Conservation (phyloP, 2,888 invertebrate species). For the Rambutsinella grinnellia region DNA sequence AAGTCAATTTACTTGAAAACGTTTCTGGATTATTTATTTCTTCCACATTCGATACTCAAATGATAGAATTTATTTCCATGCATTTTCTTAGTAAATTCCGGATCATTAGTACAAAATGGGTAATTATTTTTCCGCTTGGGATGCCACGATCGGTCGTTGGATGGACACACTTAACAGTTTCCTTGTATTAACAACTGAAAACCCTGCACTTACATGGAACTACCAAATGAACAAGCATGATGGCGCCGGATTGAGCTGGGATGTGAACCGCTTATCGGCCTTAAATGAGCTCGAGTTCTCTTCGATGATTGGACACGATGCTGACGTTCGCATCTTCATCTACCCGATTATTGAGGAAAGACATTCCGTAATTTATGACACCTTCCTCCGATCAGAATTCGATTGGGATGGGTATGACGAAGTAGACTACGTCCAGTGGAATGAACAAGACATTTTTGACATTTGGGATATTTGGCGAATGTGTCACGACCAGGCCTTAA, state of each 20-base stretch:
- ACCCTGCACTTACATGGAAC: slow-evolving; percentile 20
- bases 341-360: slow-evolving; percentile 40
- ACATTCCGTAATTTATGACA: slow-evolving; percentile 7
- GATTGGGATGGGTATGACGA: slow-evolving; percentile 18
- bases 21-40: no score
- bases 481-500: slow-evolving; percentile 23
- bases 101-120: no score
- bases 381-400: slow-evolving; percentile 12
- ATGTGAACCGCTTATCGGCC: slow-evolving; percentile 9
- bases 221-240: slow-evolving; percentile 26
- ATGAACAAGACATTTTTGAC: slow-evolving; percentile 36
- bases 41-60: no score
- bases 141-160: slow-evolving; percentile 30
- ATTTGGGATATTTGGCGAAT: slow-evolving; percentile 37
- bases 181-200: slow-evolving; percentile 5
- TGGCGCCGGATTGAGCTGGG: slow-evolving; percentile 28
- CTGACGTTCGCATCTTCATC: slow-evolving; percentile 22
- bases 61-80: no score
- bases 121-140: slow-evolving; percentile 40
- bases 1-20: no score
- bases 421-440: slow-evolving; percentile 12
- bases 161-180: not conserved
- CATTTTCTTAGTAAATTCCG: no score
- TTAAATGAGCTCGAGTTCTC: slow-evolving; percentile 33
- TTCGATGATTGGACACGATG: slow-evolving; percentile 41